Percentiles rank a stretch among this genome's conserved stretches.
Conservation (phyloP, 2,797 vertebrate species). For the Anguilla obscura region DNA sequence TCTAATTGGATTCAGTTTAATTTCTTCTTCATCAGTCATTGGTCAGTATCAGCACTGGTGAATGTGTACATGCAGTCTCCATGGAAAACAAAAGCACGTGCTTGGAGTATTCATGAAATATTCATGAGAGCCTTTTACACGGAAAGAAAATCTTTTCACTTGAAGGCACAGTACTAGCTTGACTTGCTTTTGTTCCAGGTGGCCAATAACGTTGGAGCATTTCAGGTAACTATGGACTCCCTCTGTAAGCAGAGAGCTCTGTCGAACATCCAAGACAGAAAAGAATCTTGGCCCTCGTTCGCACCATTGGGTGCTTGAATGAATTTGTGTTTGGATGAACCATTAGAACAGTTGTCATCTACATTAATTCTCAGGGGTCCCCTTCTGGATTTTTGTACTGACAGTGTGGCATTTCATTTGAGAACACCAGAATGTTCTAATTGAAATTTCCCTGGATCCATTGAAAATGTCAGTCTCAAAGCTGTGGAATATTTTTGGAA, state of each 20-base stretch:
- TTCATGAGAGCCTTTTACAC: constrained; percentile 29
- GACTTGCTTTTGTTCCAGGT: neutral
- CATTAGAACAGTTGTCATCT: neutral
- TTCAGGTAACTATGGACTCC: neutral
- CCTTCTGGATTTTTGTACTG: neutral
- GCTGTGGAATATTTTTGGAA: neutral
- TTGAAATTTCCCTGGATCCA: neutral
- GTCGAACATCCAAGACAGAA: neutral
- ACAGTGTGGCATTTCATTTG: neutral
- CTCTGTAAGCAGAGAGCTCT: neutral
- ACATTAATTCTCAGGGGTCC: neutral
- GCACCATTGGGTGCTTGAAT: neutral
- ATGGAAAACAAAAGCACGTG: constrained; percentile 24
- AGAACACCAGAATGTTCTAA: neutral
- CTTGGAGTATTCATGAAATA: constrained; percentile 30
- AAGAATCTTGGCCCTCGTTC: neutral
- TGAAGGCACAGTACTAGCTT: neutral
- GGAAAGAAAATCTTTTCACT: neutral
- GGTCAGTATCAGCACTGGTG: neutral
- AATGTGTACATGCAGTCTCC: neutral
- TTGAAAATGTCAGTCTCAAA: neutral
- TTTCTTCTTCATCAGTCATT: neutral
- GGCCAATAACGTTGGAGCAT: constrained; percentile 5
- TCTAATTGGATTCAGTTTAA: neutral
- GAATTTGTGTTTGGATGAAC: neutral